Evolutionary conservation across 2,113 vertebrate genomes (phyloP).

Genomic region (Hystrix brachyura): DNA sequence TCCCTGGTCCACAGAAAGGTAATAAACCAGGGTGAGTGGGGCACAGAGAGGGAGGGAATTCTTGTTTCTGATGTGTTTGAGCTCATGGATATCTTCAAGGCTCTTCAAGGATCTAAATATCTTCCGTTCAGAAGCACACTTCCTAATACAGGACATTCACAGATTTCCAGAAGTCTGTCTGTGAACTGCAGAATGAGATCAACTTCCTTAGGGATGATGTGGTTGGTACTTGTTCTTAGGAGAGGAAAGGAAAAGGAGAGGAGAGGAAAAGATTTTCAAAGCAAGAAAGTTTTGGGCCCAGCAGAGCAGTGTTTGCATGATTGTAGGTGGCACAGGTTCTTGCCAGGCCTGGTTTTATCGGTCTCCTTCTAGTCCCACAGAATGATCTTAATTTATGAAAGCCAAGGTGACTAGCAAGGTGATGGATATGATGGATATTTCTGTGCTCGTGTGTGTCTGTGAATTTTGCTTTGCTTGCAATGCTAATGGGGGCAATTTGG

Average conservation of each 20-base stretch:
- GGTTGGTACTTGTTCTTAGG: not conserved
- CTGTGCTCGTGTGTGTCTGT: not conserved
- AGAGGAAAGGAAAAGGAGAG: not conserved
- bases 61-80: not conserved
- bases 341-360: not conserved
- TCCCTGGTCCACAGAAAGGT: not conserved
- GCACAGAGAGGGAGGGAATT: not conserved
- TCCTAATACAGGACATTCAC: not conserved
- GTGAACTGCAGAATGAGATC: not conserved
- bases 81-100: not conserved
- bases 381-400: conserved; percentile 47
- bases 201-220: not conserved
- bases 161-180: not conserved
- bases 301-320: not conserved
- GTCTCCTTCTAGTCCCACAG: not conserved
- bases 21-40: not conserved
- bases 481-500: conserved; percentile 42
- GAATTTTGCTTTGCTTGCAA: conserved; percentile 34
- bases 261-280: not conserved
- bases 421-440: not conserved
- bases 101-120: not conserved
- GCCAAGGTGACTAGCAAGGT: not conserved
- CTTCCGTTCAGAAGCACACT: not conserved
- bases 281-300: not conserved
- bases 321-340: not conserved